Percentiles rank a stretch among this genome's conserved stretches.
These are phyloP conservation scores for Acromyrmex heyeri DNA, from an alignment of 1,140 invertebrate species.

Conservation along the genomic window DNA sequence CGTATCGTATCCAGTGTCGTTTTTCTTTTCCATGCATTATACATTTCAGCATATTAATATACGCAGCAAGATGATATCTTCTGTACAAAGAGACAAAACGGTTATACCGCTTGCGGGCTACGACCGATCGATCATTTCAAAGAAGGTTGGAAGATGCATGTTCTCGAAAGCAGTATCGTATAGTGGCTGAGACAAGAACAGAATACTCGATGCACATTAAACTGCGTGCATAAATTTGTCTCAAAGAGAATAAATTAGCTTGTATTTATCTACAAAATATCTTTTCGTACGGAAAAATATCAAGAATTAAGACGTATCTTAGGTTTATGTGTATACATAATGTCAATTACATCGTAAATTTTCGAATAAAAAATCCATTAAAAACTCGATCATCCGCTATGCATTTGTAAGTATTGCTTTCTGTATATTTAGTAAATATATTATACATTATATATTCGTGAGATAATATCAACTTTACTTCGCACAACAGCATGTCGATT, in stretches of 20 bases:
- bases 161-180: constrained; percentile 47
- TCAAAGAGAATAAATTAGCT: constrained; percentile 32
- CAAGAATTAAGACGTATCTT: constrained; percentile 9
- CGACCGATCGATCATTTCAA: constrained; percentile 71
- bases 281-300: neutral
- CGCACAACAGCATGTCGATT: constrained; percentile 42
- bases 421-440: neutral
- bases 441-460: neutral
- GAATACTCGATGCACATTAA: constrained; percentile 27
- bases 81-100: constrained; percentile 71
- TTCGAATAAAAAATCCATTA: neutral
- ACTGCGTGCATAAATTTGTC: constrained; percentile 8
- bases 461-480: constrained; percentile 17
- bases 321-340: neutral
- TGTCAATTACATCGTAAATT: neutral
- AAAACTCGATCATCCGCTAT: neutral
- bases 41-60: constrained; percentile 72
- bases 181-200: constrained; percentile 34
- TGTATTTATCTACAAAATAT: constrained; percentile 17
- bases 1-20: constrained; percentile 66
- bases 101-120: constrained; percentile 52
- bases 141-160: constrained; percentile 54
- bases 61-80: constrained; percentile 66
- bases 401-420: neutral
- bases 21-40: constrained; percentile 65